Evolutionary conservation across 2,113 vertebrate species (phyloP).

Genomic region (Salvelinus fontinalis): DNA sequence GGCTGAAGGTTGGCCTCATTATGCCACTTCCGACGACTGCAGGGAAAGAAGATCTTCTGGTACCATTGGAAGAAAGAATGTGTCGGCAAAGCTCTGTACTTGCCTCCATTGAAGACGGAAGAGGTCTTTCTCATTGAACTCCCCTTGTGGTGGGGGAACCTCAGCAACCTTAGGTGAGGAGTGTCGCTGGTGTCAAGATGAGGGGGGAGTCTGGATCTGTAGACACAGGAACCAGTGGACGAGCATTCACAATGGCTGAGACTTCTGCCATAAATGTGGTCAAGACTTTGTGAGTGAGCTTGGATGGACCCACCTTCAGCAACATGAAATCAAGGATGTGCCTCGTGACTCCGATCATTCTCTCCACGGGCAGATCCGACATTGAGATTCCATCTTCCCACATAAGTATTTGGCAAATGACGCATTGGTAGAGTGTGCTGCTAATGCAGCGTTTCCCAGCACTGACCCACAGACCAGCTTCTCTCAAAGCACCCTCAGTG

Average conservation of each 20-base stretch:
- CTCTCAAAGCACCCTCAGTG: neutral
- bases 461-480: neutral
- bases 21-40: neutral
- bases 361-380: constrained; percentile 9
- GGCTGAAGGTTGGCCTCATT: neutral
- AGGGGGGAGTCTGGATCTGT: constrained; percentile 5
- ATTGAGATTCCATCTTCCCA: constrained; percentile 2
- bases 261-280: constrained; percentile 6
- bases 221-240: constrained; percentile 5
- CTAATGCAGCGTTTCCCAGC: neutral
- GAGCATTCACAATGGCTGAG: constrained; percentile 4
- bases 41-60: neutral
- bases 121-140: constrained; percentile 14
- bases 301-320: no score
- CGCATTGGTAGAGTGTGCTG: neutral
- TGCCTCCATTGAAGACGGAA: constrained; percentile 11
- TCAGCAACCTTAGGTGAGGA: constrained; percentile 1
- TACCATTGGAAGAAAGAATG: neutral
- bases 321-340: no score
- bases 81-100: neutral
- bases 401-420: constrained; percentile 1
- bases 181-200: neutral
- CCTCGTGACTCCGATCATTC: constrained; percentile 11
- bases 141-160: neutral
- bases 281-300: neutral